Evolutionary conservation across 53 echinoderm and acorn worm species (phyloP).

Genomic region (Holothuria scabra): DNA sequence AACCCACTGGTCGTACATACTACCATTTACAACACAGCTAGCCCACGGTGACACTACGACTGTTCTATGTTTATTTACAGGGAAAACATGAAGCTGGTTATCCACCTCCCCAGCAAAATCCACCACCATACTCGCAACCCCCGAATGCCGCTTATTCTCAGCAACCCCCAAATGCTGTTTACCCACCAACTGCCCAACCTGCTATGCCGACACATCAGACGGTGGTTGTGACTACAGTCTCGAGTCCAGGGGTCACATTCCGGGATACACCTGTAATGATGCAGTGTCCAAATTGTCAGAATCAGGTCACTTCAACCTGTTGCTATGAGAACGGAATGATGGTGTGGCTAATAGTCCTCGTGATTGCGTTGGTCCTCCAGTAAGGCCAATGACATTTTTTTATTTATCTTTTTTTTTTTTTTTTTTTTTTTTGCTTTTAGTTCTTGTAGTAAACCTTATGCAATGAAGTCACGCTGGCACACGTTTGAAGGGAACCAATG

Average conservation of each 20-base stretch:
- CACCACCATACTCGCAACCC: not conserved
- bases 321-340: conserved; percentile 57
- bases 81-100: no score
- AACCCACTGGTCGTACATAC: no score
- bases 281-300: conserved; percentile 74
- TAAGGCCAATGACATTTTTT: not conserved
- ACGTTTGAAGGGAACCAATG: no score
- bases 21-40: no score
- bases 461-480: no score
- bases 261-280: conserved; percentile 54
- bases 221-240: conserved; percentile 46
- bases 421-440: no score
- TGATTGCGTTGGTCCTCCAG: conserved; percentile 35
- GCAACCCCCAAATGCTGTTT: conserved; percentile 35
- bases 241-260: not conserved
- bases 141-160: not conserved
- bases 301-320: conserved; percentile 62
- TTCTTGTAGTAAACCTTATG: no score
- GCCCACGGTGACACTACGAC: no score
- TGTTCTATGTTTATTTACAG: no score
- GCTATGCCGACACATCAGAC: conserved; percentile 10
- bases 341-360: conserved; percentile 24
- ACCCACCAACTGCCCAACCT: conserved; percentile 19
- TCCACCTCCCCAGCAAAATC: not conserved
- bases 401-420: no score